phyloP scores from a whole-genome alignment of 2,113 vertebrate genomes.

The Paramisgurnus dabryanus region DNA sequence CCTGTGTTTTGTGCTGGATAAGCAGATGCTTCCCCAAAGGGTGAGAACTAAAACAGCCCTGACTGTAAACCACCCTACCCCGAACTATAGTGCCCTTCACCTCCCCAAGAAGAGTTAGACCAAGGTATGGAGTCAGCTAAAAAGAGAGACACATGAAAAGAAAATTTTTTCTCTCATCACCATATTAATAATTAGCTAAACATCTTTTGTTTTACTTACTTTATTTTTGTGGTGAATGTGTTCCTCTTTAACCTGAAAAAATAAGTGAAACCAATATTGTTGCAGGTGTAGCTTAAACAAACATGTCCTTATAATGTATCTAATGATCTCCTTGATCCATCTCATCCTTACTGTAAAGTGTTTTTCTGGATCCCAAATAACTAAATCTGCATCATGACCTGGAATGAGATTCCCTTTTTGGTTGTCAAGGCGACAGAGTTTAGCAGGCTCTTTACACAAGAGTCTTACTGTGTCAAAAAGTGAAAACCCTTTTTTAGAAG shows the following conservation, averaged over 20 bases:
- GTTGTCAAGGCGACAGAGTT: conserved; percentile 71
- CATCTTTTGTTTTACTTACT: conserved; percentile 58
- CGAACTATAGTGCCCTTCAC: conserved; percentile 74
- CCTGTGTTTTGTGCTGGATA: conserved; percentile 32
- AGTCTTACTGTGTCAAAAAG: conserved; percentile 71
- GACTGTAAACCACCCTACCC: conserved; percentile 75
- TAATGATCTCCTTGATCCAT: too few species aligned
- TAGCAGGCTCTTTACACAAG: conserved; percentile 74
- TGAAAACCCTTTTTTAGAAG: conserved; percentile 72
- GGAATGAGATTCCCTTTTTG: conserved; percentile 71
- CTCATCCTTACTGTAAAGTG: conserved; percentile 70
- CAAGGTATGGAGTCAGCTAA: conserved; percentile 80
- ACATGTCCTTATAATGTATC: too few species aligned
- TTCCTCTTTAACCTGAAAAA: conserved; percentile 71
- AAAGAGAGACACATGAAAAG: conserved; percentile 39
- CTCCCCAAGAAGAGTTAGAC: conserved; percentile 68
- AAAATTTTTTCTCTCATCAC: background rate
- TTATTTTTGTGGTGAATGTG: conserved; percentile 79
- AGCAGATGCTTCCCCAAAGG: conserved; percentile 75
- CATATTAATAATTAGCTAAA: background rate
- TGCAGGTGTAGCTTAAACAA: background rate
- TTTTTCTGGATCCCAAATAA: conserved; percentile 81
- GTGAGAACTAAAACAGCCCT: conserved; percentile 70
- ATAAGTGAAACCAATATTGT: background rate
- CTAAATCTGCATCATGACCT: conserved; percentile 78